A percentile compares a stretch with the other conserved stretches of the same genome.
Evolutionary conservation across 2,113 vertebrate species (phyloP).

Genomic region (Guaruba guarouba): DNA sequence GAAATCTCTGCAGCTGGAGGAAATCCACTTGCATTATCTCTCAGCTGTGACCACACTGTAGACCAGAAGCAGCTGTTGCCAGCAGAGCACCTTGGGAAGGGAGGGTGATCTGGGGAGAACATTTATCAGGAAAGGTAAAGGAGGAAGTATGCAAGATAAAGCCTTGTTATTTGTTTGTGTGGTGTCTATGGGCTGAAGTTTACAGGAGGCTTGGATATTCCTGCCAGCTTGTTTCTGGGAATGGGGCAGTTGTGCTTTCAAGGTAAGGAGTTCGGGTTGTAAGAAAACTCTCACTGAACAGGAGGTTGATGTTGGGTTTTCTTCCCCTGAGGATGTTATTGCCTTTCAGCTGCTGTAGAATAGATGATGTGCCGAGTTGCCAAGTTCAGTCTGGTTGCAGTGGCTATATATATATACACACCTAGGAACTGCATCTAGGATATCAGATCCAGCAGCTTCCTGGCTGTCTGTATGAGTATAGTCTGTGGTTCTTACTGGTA

Average conservation of each 20-base stretch:
- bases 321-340: rapidly evolving
- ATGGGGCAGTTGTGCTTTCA: rapidly evolving
- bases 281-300: rapidly evolving
- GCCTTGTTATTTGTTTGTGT: rapidly evolving
- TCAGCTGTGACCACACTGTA: neutral
- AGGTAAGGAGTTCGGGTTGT: neutral
- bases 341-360: neutral
- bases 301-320: rapidly evolving
- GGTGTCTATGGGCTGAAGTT: rapidly evolving
- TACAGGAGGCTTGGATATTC: rapidly evolving
- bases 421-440: rapidly evolving
- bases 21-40: neutral
- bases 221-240: rapidly evolving
- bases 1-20: neutral
- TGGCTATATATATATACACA: rapidly evolving
- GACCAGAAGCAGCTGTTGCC: neutral
- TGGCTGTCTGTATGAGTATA: rapidly evolving
- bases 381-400: too few species aligned
- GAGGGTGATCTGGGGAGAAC: neutral
- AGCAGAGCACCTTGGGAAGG: neutral
- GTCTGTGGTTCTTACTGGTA: neutral
- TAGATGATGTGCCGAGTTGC: neutral
- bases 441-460: neutral
- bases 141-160: rapidly evolving
- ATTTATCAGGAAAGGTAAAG: neutral